These are phyloP conservation scores for Caenorhabditis becei DNA, from an alignment of 2,888 invertebrate species.

Conservation along the genomic window DNA sequence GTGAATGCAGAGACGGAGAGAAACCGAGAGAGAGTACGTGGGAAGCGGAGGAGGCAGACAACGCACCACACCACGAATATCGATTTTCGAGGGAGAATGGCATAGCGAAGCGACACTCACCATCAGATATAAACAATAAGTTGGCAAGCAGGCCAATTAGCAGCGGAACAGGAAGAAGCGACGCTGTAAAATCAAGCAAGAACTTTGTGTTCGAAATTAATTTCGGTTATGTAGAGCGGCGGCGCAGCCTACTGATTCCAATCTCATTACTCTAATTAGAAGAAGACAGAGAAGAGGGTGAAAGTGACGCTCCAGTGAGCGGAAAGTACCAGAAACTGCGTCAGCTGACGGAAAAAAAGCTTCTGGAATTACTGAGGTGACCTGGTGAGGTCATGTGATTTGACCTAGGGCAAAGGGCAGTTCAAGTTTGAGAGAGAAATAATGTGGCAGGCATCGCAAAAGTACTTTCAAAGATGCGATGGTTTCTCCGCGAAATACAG, in stretches of 20 bases:
- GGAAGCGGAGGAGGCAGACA: not conserved
- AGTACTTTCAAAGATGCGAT: no score
- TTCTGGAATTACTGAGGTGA: not conserved
- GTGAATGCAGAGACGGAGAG: slow-evolving; percentile 7
- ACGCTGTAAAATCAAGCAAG: not conserved
- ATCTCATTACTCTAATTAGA: not conserved
- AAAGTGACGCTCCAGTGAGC: not conserved
- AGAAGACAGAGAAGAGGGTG: not conserved
- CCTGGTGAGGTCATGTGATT: no score
- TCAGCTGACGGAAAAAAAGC: not conserved
- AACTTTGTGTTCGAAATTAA: slow-evolving; percentile 20
- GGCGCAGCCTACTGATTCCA: not conserved
- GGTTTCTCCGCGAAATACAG: no score
- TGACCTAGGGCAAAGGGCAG: no score
- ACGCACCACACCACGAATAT: slow-evolving; percentile 5
- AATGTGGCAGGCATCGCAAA: no score
- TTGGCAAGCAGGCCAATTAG: slow-evolving; percentile 27
- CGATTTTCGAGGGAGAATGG: slow-evolving; percentile 20
- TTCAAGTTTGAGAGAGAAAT: not conserved
- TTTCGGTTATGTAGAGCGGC: not conserved
- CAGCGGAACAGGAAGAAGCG: slow-evolving; percentile 8
- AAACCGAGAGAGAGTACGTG: slow-evolving; percentile 2
- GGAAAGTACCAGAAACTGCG: not conserved
- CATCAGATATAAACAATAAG: slow-evolving; percentile 34
- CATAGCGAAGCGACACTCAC: slow-evolving; percentile 5